Percentiles rank a stretch among this genome's conserved stretches.
phyloP scores from a whole-genome alignment of 2,797 vertebrate species.

The Gobio occitaniae region DNA sequence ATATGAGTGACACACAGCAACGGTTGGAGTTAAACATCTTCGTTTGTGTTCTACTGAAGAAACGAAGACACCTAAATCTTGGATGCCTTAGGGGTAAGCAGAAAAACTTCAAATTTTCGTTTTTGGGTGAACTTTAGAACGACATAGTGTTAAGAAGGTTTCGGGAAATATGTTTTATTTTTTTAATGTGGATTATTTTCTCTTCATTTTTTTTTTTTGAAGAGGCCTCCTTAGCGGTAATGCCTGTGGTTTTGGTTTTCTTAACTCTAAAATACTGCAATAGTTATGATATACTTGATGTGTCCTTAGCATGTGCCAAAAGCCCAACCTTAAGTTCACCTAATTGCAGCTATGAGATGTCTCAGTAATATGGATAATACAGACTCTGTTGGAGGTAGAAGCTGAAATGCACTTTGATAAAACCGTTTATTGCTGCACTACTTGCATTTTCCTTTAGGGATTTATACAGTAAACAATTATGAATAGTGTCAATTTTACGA shows the following conservation, averaged over 20 bases:
- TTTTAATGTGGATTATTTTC: neutral
- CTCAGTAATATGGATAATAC: slow-evolving; percentile 25
- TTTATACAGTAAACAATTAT: neutral
- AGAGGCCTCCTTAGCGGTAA: neutral
- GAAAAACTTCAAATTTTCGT: no score
- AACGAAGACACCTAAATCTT: no score
- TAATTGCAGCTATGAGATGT: slow-evolving; percentile 8
- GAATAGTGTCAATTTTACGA: neutral
- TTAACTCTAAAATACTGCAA: neutral
- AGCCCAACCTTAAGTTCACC: slow-evolving; percentile 1
- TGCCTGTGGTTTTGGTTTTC: neutral
- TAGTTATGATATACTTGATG: neutral
- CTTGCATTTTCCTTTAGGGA: neutral
- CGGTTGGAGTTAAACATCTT: no score
- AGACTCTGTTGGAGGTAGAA: slow-evolving; percentile 1
- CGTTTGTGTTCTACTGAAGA: no score
- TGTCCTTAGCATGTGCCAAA: slow-evolving; percentile 26
- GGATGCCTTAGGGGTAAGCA: no score
- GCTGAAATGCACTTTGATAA: slow-evolving; percentile 7
- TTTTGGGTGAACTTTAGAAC: no score
- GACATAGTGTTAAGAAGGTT: no score
- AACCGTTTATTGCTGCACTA: neutral
- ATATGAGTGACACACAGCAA: no score
- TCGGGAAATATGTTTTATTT: neutral
- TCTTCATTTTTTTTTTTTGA: neutral